phyloP scores from a whole-genome alignment of 1,140 invertebrate species.

The Hirudo medicinalis region DNA sequence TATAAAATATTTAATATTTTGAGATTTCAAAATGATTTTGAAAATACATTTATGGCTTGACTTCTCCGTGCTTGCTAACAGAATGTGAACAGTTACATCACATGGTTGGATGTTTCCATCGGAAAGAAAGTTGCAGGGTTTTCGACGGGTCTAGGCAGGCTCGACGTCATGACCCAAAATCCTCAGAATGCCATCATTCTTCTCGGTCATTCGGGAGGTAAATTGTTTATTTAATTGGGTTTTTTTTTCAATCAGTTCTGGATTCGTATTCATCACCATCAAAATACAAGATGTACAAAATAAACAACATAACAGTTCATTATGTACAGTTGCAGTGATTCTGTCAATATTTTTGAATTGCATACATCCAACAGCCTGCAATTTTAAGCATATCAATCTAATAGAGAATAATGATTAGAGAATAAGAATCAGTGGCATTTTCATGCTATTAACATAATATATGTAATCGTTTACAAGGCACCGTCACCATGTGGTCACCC shows the following conservation, averaged over 20 bases:
- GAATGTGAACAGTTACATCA: slow-evolving; percentile 66
- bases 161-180: slow-evolving; percentile 80
- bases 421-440: too few relatives aligned
- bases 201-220: slow-evolving; percentile 75
- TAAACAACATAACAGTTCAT: too few relatives aligned
- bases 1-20: too few relatives aligned
- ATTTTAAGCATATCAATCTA: too few relatives aligned
- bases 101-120: slow-evolving; percentile 86
- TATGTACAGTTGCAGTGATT: too few relatives aligned
- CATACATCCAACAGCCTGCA: too few relatives aligned
- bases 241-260: too few relatives aligned
- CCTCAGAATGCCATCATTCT: slow-evolving; percentile 84
- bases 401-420: too few relatives aligned
- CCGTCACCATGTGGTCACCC: slow-evolving; percentile 90
- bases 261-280: neutral
- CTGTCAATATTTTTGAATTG: too few relatives aligned
- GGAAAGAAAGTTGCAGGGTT: slow-evolving; percentile 72
- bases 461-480: slow-evolving; percentile 37
- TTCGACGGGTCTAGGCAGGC: slow-evolving; percentile 56
- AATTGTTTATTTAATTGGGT: too few relatives aligned
- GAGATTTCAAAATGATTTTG: too few relatives aligned
- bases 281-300: neutral
- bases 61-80: slow-evolving; percentile 32
- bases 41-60: neutral
- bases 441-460: too few relatives aligned